Evolutionary conservation across 2,113 vertebrate species (phyloP), one percentile per base, ranked within the genome.

Genomic region (Jacana jacana): DNA sequence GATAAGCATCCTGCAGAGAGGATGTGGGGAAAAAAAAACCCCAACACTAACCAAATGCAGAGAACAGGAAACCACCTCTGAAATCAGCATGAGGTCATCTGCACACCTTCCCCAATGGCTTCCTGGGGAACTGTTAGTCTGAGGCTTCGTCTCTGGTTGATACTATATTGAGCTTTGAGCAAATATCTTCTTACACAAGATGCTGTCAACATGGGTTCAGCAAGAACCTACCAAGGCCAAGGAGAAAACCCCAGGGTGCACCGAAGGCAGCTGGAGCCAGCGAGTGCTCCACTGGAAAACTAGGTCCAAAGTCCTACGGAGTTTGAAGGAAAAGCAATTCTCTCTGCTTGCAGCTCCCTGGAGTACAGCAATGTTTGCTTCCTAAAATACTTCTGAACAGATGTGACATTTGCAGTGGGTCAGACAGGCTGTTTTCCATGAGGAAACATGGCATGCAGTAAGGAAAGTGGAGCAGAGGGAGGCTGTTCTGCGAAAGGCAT

Each of bases 41-140:
- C 46, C 27, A 30, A 42, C 61, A 87, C 81, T 37, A 39, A 70
- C 58, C 54, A 6, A 60, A 77, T 18, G 87, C 57, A 20, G 33
- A 84, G 95, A 80, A 73, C 84, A 96, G 91, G 95, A 95, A 97
- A 93, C 88, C 77, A 27, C 30, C 63, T 71, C 66, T 66, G 88
- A 71, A 84, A 80, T 49, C 80, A 72, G 69, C 0, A 5, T 88
- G 39, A 93, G 85, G 86, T 95, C 96, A 93, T 11, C 83, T 4
- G 20, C 35, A 31, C 69, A 37, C 71, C 75, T 89, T 89, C 73
- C 86, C 48, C 25, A 31, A 17, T 5, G 25, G 75, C 75, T 44
- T 30, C 33, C 4, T 5, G 63, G 55, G 57, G 63, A 79, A 20
- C 60, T 35, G 27, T 1, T 1, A n/a, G 15, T 20, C 70, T 35